These are phyloP conservation scores for Drosophila multiciliata DNA, from an alignment of 2,888 invertebrate genomes.

Conservation along the genomic window DNA sequence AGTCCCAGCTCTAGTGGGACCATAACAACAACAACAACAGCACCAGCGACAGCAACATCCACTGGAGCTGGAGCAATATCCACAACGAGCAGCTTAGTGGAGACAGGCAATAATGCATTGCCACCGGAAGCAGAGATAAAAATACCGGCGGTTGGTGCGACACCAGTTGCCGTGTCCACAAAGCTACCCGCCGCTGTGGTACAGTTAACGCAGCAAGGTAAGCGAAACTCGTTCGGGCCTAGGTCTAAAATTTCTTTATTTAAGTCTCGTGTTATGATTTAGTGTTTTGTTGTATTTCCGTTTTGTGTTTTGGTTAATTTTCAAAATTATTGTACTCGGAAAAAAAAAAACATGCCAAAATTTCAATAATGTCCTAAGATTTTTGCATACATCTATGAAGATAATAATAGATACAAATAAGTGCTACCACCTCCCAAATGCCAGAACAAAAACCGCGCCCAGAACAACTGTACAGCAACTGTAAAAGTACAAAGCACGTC, in stretches of 20 bases:
- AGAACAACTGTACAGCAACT: constrained; percentile 50
- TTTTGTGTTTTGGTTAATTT: constrained; percentile 51
- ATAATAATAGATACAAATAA: constrained; percentile 28
- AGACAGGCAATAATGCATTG: constrained; percentile 70
- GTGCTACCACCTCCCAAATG: constrained; percentile 35
- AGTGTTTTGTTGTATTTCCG: constrained; percentile 58
- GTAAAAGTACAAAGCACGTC: constrained; percentile 55
- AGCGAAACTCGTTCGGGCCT: constrained; percentile 36
- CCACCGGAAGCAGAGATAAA: constrained; percentile 87
- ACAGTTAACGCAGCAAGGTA: constrained; percentile 88
- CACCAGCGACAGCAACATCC: constrained; percentile 14
- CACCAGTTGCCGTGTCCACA: constrained; percentile 88
- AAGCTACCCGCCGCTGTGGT: constrained; percentile 88
- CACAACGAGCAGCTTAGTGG: constrained; percentile 42
- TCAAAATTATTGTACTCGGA: constrained; percentile 52
- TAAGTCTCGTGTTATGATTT: constrained; percentile 47
- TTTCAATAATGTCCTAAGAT: constrained; percentile 35
- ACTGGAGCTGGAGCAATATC: constrained; percentile 29
- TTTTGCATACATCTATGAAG: constrained; percentile 49
- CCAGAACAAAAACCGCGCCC: constrained; percentile 30
- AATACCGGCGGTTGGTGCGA: constrained; percentile 87
- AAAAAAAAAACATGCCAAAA: constrained; percentile 43
- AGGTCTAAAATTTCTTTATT: constrained; percentile 1
- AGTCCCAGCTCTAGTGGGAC: constrained; percentile 35
- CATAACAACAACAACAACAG: constrained; percentile 17